Evolutionary conservation across 2,113 vertebrate genomes (phyloP).

Genomic region (Spilogale gracilis): DNA sequence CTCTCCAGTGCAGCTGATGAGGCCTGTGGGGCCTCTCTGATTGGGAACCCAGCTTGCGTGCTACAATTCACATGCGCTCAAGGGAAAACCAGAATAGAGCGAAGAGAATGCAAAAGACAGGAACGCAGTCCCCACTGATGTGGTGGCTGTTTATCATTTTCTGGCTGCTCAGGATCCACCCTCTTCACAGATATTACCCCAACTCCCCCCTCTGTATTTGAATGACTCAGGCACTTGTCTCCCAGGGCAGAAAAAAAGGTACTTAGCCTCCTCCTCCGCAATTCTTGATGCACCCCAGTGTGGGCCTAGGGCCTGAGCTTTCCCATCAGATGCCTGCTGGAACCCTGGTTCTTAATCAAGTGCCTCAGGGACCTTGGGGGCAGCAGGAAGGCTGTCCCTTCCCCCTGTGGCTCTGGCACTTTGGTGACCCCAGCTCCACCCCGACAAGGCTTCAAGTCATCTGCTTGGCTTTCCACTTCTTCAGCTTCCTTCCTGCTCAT

Average conservation of each 20-base stretch:
- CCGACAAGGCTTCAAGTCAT: background rate
- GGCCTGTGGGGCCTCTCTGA: background rate
- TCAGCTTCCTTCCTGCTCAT: background rate
- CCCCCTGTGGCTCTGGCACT: background rate
- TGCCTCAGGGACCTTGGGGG: background rate
- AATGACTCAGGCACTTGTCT: background rate
- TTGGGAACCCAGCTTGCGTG: background rate
- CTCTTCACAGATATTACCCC: background rate
- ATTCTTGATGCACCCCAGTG: background rate
- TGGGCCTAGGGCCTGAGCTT: background rate
- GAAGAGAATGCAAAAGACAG: background rate
- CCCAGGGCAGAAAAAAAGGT: background rate
- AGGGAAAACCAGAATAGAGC: background rate
- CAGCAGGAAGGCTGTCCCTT: background rate
- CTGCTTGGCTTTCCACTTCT: background rate
- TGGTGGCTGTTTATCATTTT: background rate
- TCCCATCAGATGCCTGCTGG: background rate
- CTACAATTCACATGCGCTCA: background rate
- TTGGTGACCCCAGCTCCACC: background rate
- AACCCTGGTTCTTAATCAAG: background rate
- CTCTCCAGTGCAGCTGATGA: background rate
- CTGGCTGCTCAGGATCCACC: background rate
- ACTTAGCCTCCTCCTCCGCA: rapidly evolving
- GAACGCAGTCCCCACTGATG: too few relatives aligned
- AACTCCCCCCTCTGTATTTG: background rate